phyloP scores from a whole-genome alignment of 2,888 invertebrate species.

The Amiota minor region DNA sequence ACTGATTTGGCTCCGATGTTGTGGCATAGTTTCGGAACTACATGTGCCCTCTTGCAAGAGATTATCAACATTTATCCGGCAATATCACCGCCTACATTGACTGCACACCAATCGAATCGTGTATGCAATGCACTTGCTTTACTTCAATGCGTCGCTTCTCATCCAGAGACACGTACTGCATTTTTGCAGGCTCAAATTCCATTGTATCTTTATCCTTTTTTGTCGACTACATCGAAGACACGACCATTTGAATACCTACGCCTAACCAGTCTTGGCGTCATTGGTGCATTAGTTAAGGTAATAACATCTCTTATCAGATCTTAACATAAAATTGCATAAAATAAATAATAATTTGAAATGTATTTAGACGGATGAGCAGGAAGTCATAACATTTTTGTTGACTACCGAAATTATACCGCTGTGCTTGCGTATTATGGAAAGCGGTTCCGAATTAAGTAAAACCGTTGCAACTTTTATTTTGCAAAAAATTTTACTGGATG shows the following conservation, averaged over 20 bases:
- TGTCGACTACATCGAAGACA: conserved; percentile 99
- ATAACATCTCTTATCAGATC: no score
- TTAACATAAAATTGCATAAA: no score
- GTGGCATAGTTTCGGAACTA: conserved; percentile 96
- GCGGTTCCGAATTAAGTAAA: conserved; percentile 98
- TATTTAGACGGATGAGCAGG: conserved; percentile 93
- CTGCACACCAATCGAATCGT: conserved; percentile 97
- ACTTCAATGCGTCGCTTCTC: conserved; percentile 98
- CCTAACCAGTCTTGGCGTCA: conserved; percentile 98
- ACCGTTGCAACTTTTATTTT: conserved; percentile 99
- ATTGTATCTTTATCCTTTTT: conserved; percentile 96
- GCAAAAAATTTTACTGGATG: conserved; percentile 98
- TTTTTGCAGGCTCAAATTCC: conserved; percentile 98
- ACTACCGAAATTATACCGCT: conserved; percentile 99
- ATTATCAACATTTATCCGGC: conserved; percentile 99
- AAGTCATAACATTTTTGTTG: conserved; percentile 97
- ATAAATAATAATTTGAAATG: background rate
- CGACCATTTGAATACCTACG: conserved; percentile 98
- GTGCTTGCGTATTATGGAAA: conserved; percentile 99
- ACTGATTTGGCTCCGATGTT: conserved; percentile 97
- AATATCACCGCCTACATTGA: conserved; percentile 97
- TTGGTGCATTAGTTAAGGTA: conserved; percentile 97
- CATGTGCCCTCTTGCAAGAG: conserved; percentile 94
- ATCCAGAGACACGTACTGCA: conserved; percentile 96
- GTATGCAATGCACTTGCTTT: conserved; percentile 98